phyloP scores from a whole-genome alignment of 2,113 vertebrate species.

The Rhea pennata region DNA sequence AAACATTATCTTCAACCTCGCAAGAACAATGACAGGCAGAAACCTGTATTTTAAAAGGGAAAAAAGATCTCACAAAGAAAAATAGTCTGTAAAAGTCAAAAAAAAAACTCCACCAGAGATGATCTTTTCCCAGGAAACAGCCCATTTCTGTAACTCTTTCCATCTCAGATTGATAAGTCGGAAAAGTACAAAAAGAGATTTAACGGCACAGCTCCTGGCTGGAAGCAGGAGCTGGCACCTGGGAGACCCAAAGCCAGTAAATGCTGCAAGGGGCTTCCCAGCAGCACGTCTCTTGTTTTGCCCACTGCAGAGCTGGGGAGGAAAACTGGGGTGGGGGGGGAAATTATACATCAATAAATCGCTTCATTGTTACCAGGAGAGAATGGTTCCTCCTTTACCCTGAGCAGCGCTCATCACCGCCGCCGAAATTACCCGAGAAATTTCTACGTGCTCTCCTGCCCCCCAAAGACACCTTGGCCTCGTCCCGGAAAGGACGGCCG shows the following conservation, averaged over 20 bases:
- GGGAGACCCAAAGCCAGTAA: too few relatives aligned
- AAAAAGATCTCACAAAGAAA: not conserved
- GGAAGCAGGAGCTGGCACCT: not conserved
- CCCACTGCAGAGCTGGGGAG: not conserved
- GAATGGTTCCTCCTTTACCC: not conserved
- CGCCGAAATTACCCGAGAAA: not conserved
- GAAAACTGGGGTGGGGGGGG: too few relatives aligned
- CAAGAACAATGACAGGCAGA: not conserved
- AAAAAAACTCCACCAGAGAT: rapidly evolving
- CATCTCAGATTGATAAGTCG: not conserved
- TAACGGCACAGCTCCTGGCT: not conserved
- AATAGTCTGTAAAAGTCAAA: not conserved
- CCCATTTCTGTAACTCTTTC: not conserved
- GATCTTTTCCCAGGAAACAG: not conserved
- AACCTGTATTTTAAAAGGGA: not conserved
- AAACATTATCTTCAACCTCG: not conserved
- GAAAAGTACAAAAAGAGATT: not conserved
- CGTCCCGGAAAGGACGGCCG: not conserved
- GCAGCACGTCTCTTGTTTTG: not conserved
- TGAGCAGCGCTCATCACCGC: not conserved
- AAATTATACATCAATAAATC: not conserved
- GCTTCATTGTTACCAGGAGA: not conserved
- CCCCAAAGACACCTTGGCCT: not conserved
- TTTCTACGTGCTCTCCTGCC: not conserved
- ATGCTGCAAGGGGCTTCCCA: not conserved